These are phyloP conservation scores for Taphrorychus bicolor DNA, from an alignment of 2,888 invertebrate genomes.

Conservation along the genomic window DNA sequence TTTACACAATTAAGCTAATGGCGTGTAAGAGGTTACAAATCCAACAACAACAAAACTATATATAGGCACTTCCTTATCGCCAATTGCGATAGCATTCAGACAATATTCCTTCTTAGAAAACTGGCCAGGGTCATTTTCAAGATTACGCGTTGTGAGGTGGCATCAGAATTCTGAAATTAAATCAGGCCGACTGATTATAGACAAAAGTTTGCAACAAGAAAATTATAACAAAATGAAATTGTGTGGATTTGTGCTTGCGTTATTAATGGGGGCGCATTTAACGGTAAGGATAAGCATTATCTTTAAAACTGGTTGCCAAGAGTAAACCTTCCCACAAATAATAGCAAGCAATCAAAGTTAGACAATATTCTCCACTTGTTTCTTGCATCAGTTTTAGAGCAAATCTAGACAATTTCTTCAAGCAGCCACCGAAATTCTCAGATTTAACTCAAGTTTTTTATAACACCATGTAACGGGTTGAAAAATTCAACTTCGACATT, in stretches of 20 bases:
- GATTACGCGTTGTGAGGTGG: not conserved
- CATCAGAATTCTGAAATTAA: not conserved
- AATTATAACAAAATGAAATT: not conserved
- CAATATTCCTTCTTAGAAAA: not conserved
- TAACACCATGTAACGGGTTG: no score
- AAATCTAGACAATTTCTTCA: no score
- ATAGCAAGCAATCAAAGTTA: no score
- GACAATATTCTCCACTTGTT: no score
- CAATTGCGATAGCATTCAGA: not conserved
- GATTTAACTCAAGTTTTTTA: no score
- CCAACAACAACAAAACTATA: not conserved
- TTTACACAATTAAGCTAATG: no score
- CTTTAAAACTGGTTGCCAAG: not conserved
- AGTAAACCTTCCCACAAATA: not conserved
- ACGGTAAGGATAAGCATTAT: not conserved
- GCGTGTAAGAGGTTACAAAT: no score
- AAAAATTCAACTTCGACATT: no score
- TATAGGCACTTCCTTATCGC: not conserved
- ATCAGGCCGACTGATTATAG: not conserved
- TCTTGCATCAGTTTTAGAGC: no score
- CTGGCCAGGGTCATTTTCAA: conserved; percentile 1
- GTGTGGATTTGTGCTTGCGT: not conserved
- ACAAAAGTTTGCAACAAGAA: not conserved
- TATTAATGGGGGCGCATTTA: not conserved
- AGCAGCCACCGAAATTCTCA: no score